These are phyloP conservation scores for Herminia tarsipennalis DNA, from an alignment of 2,888 invertebrate species.

Conservation along the genomic window DNA sequence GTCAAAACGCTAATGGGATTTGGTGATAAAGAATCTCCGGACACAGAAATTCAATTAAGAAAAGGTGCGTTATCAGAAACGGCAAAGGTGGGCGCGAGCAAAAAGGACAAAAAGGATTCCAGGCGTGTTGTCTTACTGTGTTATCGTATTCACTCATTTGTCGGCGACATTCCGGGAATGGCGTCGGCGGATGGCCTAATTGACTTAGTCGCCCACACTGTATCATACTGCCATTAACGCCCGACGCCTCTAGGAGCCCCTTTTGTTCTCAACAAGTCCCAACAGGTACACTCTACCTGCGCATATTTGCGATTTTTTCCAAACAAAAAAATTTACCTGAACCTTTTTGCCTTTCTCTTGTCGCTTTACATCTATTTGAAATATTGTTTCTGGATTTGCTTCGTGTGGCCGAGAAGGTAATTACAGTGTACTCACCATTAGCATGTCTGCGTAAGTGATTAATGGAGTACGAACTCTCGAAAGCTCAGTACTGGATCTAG, in stretches of 20 bases:
- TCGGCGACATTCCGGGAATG: conserved; percentile 83
- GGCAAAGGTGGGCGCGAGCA: conserved; percentile 54
- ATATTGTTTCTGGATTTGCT: conserved; percentile 59
- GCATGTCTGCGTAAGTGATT: conserved; percentile 65
- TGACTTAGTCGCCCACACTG: conserved; percentile 83
- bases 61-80: conserved; percentile 77
- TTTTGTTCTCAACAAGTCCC: conserved; percentile 74
- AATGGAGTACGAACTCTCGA: conserved; percentile 59
- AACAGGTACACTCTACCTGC: conserved; percentile 79
- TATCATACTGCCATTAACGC: conserved; percentile 77
- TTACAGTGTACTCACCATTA: conserved; percentile 65
- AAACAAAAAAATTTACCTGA: conserved; percentile 66
- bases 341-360: conserved; percentile 55
- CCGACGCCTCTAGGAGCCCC: conserved; percentile 75
- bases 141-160: conserved; percentile 80
- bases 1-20: conserved; percentile 70
- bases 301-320: conserved; percentile 61
- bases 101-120: conserved; percentile 66
- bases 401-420: conserved; percentile 60
- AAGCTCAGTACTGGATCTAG: conserved; percentile 58
- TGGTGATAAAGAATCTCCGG: conserved; percentile 69
- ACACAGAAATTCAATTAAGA: conserved; percentile 82
- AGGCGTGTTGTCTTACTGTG: conserved; percentile 61
- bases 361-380: conserved; percentile 53
- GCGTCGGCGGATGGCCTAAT: conserved; percentile 83